Evolutionary conservation across 1,140 invertebrate genomes (phyloP).

Genomic region (Bombus waltoni): DNA sequence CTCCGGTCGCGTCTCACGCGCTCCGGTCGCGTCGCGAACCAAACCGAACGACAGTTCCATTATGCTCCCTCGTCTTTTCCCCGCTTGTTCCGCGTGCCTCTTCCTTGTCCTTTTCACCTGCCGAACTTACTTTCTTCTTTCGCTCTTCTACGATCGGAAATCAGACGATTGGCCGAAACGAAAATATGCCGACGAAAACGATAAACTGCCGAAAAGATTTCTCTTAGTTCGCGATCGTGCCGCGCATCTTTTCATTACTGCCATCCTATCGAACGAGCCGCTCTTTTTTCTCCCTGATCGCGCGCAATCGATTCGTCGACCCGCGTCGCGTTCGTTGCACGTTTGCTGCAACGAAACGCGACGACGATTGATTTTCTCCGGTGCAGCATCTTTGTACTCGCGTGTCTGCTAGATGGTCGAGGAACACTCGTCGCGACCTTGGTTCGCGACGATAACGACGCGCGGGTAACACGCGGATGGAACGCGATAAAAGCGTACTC

Average conservation of each 20-base stretch:
- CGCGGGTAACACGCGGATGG: not conserved
- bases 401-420: not conserved
- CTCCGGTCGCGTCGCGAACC: not conserved
- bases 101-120: not conserved
- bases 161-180: no score
- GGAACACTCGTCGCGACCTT: not conserved
- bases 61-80: not conserved
- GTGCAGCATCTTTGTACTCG: not conserved
- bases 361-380: not conserved
- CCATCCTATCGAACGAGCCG: not conserved
- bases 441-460: not conserved
- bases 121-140: no score
- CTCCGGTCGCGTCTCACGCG: not conserved
- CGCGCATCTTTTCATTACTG: slow-evolving; percentile 7
- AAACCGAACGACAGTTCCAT: not conserved
- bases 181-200: not conserved
- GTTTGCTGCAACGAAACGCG: not conserved
- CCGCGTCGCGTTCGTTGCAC: not conserved
- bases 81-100: no score
- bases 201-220: slow-evolving; percentile 1
- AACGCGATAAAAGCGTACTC: not conserved
- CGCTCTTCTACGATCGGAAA: not conserved
- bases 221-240: not conserved
- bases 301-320: not conserved
- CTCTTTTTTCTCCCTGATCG: not conserved